phyloP scores from a whole-genome alignment of 2,113 vertebrate species.

The Cyphomyrus discorhynchus region DNA sequence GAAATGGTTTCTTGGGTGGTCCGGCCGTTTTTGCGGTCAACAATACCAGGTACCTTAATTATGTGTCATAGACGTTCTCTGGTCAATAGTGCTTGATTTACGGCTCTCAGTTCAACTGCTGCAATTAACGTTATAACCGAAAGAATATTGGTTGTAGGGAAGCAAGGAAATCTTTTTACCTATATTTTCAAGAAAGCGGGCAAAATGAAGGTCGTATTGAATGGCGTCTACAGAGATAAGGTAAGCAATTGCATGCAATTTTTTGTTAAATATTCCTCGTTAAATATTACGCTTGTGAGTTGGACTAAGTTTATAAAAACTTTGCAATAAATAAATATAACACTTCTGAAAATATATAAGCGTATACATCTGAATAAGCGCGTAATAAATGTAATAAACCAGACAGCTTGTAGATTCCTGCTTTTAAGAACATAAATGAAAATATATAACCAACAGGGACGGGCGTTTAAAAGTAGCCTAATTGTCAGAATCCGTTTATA shows the following conservation, averaged over 20 bases:
- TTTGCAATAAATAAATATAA: neutral
- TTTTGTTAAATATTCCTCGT: neutral
- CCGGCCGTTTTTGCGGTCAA: slow-evolving; percentile 38
- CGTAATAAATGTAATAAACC: neutral
- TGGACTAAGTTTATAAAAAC: neutral
- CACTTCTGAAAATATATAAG: neutral
- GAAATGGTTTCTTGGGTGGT: slow-evolving; percentile 64
- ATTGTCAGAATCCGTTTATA: neutral
- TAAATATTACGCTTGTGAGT: neutral
- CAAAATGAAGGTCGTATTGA: slow-evolving; percentile 27
- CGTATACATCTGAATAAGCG: neutral
- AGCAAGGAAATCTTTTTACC: slow-evolving; percentile 28
- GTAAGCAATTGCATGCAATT: slow-evolving; percentile 10
- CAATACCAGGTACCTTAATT: slow-evolving; percentile 32
- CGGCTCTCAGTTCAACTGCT: slow-evolving; percentile 67
- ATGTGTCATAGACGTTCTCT: slow-evolving; percentile 46
- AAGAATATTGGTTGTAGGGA: slow-evolving; percentile 29
- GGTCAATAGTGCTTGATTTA: slow-evolving; percentile 67
- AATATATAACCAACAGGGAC: neutral
- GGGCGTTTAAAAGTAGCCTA: neutral
- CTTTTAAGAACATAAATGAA: neutral
- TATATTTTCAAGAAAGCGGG: slow-evolving; percentile 20
- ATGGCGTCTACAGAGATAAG: neutral
- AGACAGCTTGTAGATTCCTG: neutral
- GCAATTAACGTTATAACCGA: slow-evolving; percentile 60